Conservation (phyloP, 2,113 vertebrate genomes). For the Sphyrna mokarran region DNA sequence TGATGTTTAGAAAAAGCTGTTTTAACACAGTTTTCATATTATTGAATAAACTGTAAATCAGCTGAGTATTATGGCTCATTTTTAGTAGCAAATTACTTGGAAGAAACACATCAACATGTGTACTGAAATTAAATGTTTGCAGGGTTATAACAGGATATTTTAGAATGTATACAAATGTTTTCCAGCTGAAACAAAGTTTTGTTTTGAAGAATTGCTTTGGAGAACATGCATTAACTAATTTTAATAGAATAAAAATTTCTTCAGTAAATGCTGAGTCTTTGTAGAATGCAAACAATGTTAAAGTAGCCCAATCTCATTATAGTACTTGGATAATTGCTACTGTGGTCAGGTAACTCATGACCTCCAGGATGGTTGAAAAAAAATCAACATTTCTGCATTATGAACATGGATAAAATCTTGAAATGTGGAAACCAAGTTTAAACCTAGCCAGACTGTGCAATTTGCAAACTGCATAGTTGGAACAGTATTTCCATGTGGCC, state of each 20-base stretch:
- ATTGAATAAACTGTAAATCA: background rate
- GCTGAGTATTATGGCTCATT: background rate
- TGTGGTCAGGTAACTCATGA: no score
- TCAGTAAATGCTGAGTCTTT: background rate
- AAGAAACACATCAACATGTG: background rate
- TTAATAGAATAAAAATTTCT: background rate
- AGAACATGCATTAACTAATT: background rate
- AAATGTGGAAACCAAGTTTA: no score
- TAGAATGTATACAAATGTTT: background rate
- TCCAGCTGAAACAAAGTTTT: background rate
- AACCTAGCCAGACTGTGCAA: no score
- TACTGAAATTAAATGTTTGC: background rate
- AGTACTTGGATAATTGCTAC: background rate
- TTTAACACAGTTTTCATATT: background rate
- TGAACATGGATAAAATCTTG: no score
- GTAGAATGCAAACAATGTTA: background rate
- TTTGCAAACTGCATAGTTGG: no score
- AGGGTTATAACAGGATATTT: background rate
- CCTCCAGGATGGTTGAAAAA: no score
- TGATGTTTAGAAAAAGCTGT: background rate
- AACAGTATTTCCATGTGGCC: no score
- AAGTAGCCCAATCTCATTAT: background rate
- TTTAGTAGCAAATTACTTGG: background rate
- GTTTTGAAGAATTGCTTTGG: background rate
- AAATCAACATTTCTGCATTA: no score